A percentile compares a stretch with the other conserved stretches of the same genome.
phyloP scores from a whole-genome alignment of 2,888 invertebrate genomes.

The Phyllotreta cruciferae region DNA sequence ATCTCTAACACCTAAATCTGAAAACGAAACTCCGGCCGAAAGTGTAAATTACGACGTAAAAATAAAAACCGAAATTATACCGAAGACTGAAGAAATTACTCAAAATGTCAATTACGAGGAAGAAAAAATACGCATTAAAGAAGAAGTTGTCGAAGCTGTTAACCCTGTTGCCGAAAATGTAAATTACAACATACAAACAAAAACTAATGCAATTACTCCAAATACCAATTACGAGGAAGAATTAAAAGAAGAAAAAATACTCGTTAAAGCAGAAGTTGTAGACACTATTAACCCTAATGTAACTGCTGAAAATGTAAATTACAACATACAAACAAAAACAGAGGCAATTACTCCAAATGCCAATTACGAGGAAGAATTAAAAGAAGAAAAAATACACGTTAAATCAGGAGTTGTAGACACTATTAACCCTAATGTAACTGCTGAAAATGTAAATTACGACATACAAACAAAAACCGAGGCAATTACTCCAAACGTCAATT shows the following conservation, averaged over 20 bases:
- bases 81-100: conserved; percentile 6
- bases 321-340: too few species aligned
- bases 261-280: too few species aligned
- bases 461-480: too few species aligned
- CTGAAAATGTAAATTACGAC: too few species aligned
- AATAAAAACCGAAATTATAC: background rate
- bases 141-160: conserved; percentile 5
- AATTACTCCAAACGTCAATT: too few species aligned
- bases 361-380: background rate
- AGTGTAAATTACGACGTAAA: conserved; percentile 13
- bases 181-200: too few species aligned
- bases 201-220: too few species aligned
- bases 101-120: background rate
- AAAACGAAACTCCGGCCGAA: background rate
- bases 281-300: conserved; percentile 12
- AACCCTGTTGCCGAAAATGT: too few species aligned
- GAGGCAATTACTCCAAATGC: too few species aligned
- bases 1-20: background rate
- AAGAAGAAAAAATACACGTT: background rate
- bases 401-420: background rate
- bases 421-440: conserved; percentile 4
- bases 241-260: conserved; percentile 2
- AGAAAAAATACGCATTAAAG: too few species aligned
- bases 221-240: background rate
- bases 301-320: too few species aligned